Base-by-base conservation (phyloP, 2,113 vertebrate species). In the Prunella fulvescens region DNA sequence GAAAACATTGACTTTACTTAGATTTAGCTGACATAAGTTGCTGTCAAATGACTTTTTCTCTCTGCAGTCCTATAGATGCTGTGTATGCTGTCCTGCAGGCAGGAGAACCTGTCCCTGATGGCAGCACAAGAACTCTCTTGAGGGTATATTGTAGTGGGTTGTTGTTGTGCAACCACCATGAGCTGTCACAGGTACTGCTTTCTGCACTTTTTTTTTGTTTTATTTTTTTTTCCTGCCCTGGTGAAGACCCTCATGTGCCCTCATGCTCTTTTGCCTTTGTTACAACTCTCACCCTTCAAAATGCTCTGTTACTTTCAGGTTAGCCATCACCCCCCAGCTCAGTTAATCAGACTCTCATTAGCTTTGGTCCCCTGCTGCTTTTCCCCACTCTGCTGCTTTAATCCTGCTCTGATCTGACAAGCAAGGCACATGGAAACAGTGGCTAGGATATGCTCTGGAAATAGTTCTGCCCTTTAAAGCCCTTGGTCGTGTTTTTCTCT, bases 361-460 rank as follows among this genome's bases (percentile, higher is more conserved):
- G 45, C 51, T 81, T 44, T 19, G 70, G 19, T 57, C 45, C 28
- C 88, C 80, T 83, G 66, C 76, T 88, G 64, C 35, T 81, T 81
- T 91, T 81, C 7, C 65, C 44, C 4, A 9, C 60, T 74, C 72
- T 45, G 37, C 31, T 76, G 13, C 71, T 74, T 82, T 83, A 78
- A 96, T 87, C 74, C 76, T 47, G 4, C 66, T 44, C 71, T 74
- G 54, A 77, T 67, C 28, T 50, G 80, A 61, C 42, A 86, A 77
- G 76, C 57, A 69, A 69, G 71, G 67, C 18, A 14, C 58, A 26
- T 9, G 40, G 57, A 44, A 91, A 66, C 15, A 57, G 48, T 33
- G 47, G 12, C 64, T 53, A 22, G 42, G 51, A 35, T 83, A 5
- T 45, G 51, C 50, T 77, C 42, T 54, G n/a, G 64, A 86, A 83